Evolutionary conservation across 2,888 invertebrate genomes (phyloP), one percentile per base, ranked within the genome.

Genomic region (Heliconius erato): DNA sequence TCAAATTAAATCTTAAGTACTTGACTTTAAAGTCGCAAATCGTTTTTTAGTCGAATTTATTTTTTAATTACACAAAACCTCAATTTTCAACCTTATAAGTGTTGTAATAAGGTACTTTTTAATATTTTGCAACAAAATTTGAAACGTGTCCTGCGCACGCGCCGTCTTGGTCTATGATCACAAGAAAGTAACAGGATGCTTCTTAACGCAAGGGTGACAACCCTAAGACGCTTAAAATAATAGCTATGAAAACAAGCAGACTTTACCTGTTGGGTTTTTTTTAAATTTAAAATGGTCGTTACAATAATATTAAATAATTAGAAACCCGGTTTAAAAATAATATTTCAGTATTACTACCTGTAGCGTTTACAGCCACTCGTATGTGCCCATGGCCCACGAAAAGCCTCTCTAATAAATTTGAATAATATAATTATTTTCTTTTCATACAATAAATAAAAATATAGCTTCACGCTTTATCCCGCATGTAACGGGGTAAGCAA

Each of bases 131-230:
- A 67, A 72, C 71, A 54, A 74, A 63, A 28, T 65, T 78, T 40
- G 35, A 80, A 32, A 71, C 82, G 83, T 87, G 84, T 85, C 83
- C 84, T 84, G 79, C 91, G 84, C 93, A 93, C 93, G 91, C 91
- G 92, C 86, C 92, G 91, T 91, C 91, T 91, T 91, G 90, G 88
- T 89, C 80, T 86, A 85, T 91, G 90, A 85, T 86, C 88, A 87
- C 86, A 91, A 91, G 91, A 90, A 91, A 90, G 86, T 84, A 85
- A 91, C 94, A 94, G 94, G 95, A 94, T 92, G 91, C 86, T 88
- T 87, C 87, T 87, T 90, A 90, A 90, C 89, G 90, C 90, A 90
- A 92, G 93, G 92, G 94, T 93, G 93, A 91, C 91, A 91, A 90
- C 91, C 91, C 91, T 91, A 87, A 88, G 87, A 87, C 87, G 85